Base-by-base conservation (phyloP, 1,140 invertebrate species). In the Drosophila tsacasi region DNA sequence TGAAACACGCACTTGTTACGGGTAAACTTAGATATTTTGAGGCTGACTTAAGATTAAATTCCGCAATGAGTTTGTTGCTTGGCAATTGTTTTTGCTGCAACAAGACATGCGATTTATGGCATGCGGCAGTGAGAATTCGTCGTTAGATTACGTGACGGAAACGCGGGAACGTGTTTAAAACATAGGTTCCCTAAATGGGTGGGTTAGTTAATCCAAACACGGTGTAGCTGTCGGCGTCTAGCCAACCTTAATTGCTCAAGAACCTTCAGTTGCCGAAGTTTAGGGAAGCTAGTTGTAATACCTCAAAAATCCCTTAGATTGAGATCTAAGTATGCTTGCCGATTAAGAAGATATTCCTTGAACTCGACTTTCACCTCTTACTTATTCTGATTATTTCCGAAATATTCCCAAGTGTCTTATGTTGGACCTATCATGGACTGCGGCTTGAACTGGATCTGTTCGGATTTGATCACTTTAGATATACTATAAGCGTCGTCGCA, bases 101-200 rank as follows among this genome's bases (percentile, higher is more conserved):
- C 25, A 42, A 61, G 37, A 65, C 63, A 61, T 42, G 40, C 40
- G 30, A 64, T 13, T 17, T n/a, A 17, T 47, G 30, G 64, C 57
- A 67, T 23, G 37, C 46, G 67, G 54, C 67, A 60, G 30, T 23
- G 9, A 19, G 21, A 72, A 73, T 73, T 61, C 55, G 37, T 37
- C 27, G 40, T 61, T 61, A 39, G 54, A 72, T 61, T 73, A 73
- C 71, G 71, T 73, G 71, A 73, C 69, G 42, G 44, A 60, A 72
- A 37, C 23, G 39, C 15, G 37, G 27, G 42, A 72, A 72, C 71
- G 67, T 73, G 71, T 37, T 50, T 39, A 40, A 32, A 42, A 32
- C 21, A 57, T 17, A 21, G 35, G 30, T 73, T 72, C 10, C 27
- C 66, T 17, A 23, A 73, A 72, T 50, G 32, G 46, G 23, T 37